Evolutionary conservation across 2,113 vertebrate species (phyloP).

Genomic region (Myrmecophaga tridactyla): DNA sequence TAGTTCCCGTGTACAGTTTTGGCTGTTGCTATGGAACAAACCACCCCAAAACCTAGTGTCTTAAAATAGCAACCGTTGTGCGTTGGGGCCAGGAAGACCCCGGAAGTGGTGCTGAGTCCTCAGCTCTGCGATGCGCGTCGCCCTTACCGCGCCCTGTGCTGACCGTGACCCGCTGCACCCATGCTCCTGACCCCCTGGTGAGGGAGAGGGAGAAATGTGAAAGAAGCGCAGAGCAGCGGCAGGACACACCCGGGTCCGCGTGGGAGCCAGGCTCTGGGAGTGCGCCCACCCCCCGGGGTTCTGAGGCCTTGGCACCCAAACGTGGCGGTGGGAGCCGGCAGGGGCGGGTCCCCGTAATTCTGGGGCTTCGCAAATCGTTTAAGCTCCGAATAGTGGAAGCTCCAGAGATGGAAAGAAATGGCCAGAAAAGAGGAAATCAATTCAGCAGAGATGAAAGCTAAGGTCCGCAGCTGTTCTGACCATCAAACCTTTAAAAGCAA

Average conservation of each 20-base stretch:
- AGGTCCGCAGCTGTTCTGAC: conserved; percentile 54
- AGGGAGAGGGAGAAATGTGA: background rate
- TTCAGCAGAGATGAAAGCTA: conserved; percentile 74
- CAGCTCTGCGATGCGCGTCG: rapidly evolving
- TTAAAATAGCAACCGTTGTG: background rate
- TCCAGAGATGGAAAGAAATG: conserved; percentile 55
- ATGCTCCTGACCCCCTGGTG: background rate
- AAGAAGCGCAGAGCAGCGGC: background rate
- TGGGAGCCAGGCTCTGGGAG: background rate
- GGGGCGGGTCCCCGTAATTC: background rate
- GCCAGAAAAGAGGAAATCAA: conserved; percentile 56
- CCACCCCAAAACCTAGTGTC: background rate
- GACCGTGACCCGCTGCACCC: background rate
- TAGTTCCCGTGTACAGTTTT: background rate
- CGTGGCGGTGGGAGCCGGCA: background rate
- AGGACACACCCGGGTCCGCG: rapidly evolving
- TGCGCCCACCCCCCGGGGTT: background rate
- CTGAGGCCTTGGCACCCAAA: background rate
- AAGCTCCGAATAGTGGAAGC: conserved; percentile 49
- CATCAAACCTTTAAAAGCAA: conserved; percentile 71
- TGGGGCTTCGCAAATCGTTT: background rate
- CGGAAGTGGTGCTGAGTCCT: background rate
- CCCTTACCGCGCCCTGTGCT: background rate
- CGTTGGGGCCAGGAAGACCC: background rate
- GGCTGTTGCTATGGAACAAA: background rate